These are phyloP conservation scores for Ispidina lecontei DNA, from an alignment of 2,797 vertebrate species.

Conservation along the genomic window DNA sequence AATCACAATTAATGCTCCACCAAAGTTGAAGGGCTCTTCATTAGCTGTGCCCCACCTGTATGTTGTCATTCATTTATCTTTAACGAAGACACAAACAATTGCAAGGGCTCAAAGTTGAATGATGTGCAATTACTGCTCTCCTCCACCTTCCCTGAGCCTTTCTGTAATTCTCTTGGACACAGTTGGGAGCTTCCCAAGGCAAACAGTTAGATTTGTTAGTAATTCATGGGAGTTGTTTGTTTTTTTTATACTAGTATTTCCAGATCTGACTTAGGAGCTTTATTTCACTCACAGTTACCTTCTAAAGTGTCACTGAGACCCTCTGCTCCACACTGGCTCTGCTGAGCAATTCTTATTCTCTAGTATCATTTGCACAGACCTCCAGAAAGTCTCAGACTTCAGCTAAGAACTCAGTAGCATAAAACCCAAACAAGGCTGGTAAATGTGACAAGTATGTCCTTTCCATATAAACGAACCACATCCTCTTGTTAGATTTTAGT, in stretches of 20 bases:
- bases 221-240: not conserved
- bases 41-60: not conserved
- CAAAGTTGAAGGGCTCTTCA: not conserved
- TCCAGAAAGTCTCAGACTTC: not conserved
- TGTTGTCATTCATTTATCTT: not conserved
- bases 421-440: not conserved
- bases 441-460: not conserved
- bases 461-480: not conserved
- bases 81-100: not conserved
- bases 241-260: not conserved
- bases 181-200: not conserved
- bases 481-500: slow-evolving; percentile 13
- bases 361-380: not conserved
- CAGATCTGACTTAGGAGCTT: not conserved
- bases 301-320: not conserved
- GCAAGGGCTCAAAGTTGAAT: not conserved
- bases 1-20: not conserved
- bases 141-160: not conserved
- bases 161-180: not conserved
- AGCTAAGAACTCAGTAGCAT: not conserved
- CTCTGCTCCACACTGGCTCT: not conserved
- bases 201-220: not conserved
- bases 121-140: not conserved
- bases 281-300: not conserved
- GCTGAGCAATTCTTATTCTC: not conserved